Percentiles rank a stretch among this genome's conserved stretches.
phyloP scores from a whole-genome alignment of 64 coral and sea anemone species.

The Actinia tenebrosa region DNA sequence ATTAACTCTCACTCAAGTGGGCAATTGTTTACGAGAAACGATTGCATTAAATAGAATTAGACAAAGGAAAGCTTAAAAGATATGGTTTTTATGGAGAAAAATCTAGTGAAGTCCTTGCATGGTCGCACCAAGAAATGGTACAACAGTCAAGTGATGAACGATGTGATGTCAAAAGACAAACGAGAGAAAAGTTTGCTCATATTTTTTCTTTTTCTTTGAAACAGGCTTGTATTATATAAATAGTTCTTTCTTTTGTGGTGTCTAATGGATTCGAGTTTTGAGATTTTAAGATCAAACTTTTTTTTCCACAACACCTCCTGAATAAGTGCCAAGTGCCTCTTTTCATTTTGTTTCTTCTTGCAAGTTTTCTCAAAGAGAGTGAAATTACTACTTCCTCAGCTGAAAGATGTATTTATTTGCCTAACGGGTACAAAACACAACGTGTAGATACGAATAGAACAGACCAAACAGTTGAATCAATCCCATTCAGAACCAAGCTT shows the following conservation, averaged over 20 bases:
- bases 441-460: background rate
- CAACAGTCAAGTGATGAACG: background rate
- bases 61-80: background rate
- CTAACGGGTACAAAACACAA: background rate
- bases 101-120: background rate
- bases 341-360: background rate
- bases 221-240: background rate
- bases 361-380: background rate
- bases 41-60: background rate
- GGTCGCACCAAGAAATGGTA: background rate
- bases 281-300: background rate
- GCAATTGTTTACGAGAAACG: no score
- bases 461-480: constrained; percentile 7
- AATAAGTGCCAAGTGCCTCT: background rate
- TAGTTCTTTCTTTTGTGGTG: background rate
- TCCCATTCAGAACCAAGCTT: background rate
- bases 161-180: background rate
- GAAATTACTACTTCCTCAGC: background rate
- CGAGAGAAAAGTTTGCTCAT: background rate
- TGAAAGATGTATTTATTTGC: constrained; percentile 22
- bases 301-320: background rate
- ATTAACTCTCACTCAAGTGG: no score
- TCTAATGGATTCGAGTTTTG: background rate
- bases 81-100: background rate
- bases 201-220: background rate